Evolutionary conservation across 2,797 vertebrate species (phyloP), one percentile per base, ranked within the genome.

Genomic region (Cephalopachus bancanus): DNA sequence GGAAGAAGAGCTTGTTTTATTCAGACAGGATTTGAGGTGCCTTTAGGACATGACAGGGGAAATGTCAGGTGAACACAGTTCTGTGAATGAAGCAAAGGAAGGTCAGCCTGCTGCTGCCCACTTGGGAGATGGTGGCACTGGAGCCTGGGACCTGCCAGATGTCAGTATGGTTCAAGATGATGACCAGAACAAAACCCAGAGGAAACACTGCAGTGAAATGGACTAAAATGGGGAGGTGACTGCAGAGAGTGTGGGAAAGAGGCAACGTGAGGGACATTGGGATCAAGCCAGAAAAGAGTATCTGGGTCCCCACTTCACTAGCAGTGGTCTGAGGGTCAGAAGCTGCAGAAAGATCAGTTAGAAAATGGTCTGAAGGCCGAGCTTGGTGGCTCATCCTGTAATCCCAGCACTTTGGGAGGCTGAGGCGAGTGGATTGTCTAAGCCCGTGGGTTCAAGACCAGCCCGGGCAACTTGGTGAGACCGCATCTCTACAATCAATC

Each of bases 81-180:
- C 72, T 10, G 6, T 26, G 28, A 22, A 14, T 49, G 55, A 33
- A 26, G 69, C 10, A 3, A 11, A 62, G 19, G 69, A n/a, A 28
- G 53, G 26, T 44, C 19, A 33, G 7, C 12, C 24, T 64, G 59
- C 24, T 71, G n/a, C 37, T 72, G 44, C 12, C 12, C n/a, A n/a
- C 30, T 5, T 0, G 1, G n/a, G 10, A 51, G 33, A n/a, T 4
- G 10, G 12, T 3, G 1, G 75, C 14, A 10, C 44, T 3, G n/a
- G 28, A 49, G 55, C 71, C 49, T 0, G n/a, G 74, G 4, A 24
- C 57, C 10, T 28, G 59, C n/a, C 15, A 10, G 17, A 16, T 44
- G 7, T 28, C 6, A 0, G 16, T 19, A 24, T 15, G 28, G 44
- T 59, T 30, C 1, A 1, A 51, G 22, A 10, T n/a, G 55, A 64